Conservation (phyloP, 2,113 vertebrate species). For the Raphicerus campestris region DNA sequence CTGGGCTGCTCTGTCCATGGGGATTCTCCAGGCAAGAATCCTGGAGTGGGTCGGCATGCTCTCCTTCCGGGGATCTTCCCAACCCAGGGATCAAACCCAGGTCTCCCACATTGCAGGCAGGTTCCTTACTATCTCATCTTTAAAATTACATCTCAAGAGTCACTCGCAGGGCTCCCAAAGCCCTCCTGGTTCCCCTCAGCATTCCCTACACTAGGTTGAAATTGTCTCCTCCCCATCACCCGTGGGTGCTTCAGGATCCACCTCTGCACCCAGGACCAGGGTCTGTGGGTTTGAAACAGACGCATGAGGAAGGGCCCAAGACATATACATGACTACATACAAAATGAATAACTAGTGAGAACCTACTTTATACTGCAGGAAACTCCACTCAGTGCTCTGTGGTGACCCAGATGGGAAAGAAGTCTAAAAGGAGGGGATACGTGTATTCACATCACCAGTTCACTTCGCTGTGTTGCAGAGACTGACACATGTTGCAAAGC, state of each 20-base stretch:
- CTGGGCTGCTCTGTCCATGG: background rate
- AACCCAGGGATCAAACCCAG: background rate
- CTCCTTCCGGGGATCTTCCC: background rate
- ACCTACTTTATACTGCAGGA: background rate
- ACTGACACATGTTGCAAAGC: background rate
- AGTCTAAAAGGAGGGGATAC: background rate
- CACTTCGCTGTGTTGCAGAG: background rate
- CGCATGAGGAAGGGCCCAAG: background rate
- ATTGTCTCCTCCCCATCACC: background rate
- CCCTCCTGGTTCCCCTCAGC: background rate
- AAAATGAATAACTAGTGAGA: background rate
- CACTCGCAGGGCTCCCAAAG: background rate
- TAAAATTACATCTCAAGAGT: background rate
- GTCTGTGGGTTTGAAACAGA: background rate
- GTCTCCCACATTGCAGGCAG: background rate
- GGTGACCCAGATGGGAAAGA: background rate
- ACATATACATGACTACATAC: background rate
- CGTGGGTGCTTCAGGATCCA: background rate
- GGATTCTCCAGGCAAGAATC: background rate
- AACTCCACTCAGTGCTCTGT: background rate
- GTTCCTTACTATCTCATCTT: background rate
- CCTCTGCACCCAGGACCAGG: background rate
- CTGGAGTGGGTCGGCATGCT: background rate
- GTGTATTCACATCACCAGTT: background rate
- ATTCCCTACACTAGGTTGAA: background rate